Conservation (phyloP, 2,888 invertebrate species). For the Atethmia centrago region DNA sequence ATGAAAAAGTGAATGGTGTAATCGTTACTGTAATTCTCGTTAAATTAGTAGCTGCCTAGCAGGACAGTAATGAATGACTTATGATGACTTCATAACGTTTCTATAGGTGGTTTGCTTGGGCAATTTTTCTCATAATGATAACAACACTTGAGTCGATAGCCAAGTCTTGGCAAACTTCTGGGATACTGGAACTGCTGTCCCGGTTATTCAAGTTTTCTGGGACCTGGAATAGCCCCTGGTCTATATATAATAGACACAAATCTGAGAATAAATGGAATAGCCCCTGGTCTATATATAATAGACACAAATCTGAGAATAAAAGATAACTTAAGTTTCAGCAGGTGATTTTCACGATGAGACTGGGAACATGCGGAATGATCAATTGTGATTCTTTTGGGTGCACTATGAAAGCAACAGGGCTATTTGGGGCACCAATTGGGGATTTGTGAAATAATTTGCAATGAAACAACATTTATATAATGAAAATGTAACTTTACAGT, state of each 20-base stretch:
- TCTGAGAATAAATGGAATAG: neutral
- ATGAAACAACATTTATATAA: slow-evolving; percentile 14
- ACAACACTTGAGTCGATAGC: neutral
- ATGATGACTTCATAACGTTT: slow-evolving; percentile 16
- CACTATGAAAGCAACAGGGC: neutral
- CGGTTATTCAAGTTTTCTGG: neutral
- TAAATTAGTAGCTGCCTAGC: neutral
- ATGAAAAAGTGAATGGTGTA: slow-evolving; percentile 55
- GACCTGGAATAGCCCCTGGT: neutral
- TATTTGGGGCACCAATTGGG: neutral
- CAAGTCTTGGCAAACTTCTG: neutral
- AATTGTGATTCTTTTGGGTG: neutral
- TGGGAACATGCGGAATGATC: neutral
- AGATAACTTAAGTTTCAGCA: neutral
- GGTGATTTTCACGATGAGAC: neutral
- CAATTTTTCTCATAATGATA: no score
- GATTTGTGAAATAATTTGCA: slow-evolving; percentile 12
- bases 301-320: neutral
- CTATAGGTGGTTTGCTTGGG: no score
- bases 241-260: no score
- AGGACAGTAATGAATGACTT: neutral
- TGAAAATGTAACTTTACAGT: slow-evolving; percentile 12
- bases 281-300: no score
- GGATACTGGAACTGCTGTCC: neutral
- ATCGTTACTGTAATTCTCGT: slow-evolving; percentile 41